Evolutionary conservation across 2,797 vertebrate genomes (phyloP), one percentile per base, ranked within the genome.

Genomic region (Lacerta bilineata): DNA sequence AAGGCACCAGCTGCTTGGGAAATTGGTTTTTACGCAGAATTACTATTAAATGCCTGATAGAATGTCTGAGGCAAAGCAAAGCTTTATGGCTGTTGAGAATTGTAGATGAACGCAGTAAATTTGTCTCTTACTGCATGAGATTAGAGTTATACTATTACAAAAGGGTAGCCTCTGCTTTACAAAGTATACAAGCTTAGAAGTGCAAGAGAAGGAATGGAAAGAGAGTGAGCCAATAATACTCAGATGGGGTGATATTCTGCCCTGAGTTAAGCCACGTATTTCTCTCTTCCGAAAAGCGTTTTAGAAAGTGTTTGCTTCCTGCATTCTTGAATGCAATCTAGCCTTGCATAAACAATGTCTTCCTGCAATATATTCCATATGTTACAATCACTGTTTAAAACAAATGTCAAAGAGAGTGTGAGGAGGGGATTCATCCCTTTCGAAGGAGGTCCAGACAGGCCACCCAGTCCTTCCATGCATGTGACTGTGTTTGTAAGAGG

Each of bases 291-390:
- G 3, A 64, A 82, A 71, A 69, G 85, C 81, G 84, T 92, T 93
- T 93, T 85, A 91, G 78, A 91, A 95, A 94, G 90, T 93, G 88
- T 95, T 97, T 96, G 93, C 93, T 96, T 95, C 86, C 87, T 95
- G 94, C 89, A 95, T 91, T 94, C 90, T 95, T 91, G 87, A 94
- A 33, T 84, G 92, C 80, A 80, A 75, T 77, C 91, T 80, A 93
- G 76, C 89, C 91, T 92, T 92, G 91, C 83, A 59, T 89, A 93
- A 86, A 87, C 87, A 33, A 94, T 29, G 90, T 95, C 93, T 95
- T 96, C 93, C 93, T 78, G 29, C 88, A 77, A 92, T 95, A 88
- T 20, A 94, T 91, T 93, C 87, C 92, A 90, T 83, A 80, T 92
- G 61, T 88, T 81, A 84, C 88, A 91, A 92, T 76, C 78, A 90